phyloP scores from a whole-genome alignment of 1,140 invertebrate species.

The Centruroides sculpturatus region DNA sequence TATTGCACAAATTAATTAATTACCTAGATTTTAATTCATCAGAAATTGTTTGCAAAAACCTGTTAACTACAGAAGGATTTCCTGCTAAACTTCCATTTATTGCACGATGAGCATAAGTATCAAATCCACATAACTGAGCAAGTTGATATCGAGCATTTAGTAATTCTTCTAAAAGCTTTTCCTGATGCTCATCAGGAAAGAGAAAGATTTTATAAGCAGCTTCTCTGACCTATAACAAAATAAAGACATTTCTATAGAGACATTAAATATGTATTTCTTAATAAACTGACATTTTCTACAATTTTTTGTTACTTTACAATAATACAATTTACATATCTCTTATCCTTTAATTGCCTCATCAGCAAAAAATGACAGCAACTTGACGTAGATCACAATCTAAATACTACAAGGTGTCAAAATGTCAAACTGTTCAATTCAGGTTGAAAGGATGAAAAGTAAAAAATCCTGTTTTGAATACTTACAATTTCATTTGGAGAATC shows the following conservation, averaged over 20 bases:
- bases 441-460: neutral
- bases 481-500: conserved; percentile 55
- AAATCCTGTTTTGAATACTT: conserved; percentile 7
- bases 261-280: neutral
- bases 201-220: conserved; percentile 75
- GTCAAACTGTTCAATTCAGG: too few species aligned
- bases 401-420: too few species aligned
- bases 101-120: conserved; percentile 72
- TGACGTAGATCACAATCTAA: too few species aligned
- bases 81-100: conserved; percentile 74
- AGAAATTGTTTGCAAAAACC: conserved; percentile 66
- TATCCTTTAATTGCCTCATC: neutral
- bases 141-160: conserved; percentile 56
- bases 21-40: conserved; percentile 32
- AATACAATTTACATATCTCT: neutral
- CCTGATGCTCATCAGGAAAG: conserved; percentile 59
- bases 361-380: too few species aligned
- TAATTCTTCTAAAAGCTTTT: conserved; percentile 53
- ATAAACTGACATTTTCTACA: neutral
- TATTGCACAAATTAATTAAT: neutral
- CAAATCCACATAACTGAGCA: conserved; percentile 71
- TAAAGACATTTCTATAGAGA: neutral
- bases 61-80: conserved; percentile 53
- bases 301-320: neutral
- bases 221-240: conserved; percentile 47